Percentiles rank a stretch among this genome's conserved stretches.
Evolutionary conservation across 2,797 vertebrate species (phyloP).

Genomic region (Acanthurus lineatus): DNA sequence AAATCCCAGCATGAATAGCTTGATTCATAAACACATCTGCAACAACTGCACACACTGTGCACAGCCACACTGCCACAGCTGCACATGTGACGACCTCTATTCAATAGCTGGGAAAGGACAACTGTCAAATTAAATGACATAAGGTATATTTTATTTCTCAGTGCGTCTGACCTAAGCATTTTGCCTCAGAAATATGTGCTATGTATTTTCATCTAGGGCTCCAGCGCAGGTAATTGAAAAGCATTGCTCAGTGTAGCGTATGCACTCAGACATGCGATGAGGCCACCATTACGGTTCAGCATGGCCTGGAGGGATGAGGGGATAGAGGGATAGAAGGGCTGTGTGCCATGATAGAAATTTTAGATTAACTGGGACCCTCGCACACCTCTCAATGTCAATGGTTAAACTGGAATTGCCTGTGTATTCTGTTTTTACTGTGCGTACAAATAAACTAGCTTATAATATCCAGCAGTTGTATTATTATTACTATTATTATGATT

Average conservation of each 20-base stretch:
- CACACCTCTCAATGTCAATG: conserved; percentile 75
- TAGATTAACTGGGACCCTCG: conserved; percentile 77
- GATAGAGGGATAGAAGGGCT: conserved; percentile 59
- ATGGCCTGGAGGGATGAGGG: conserved; percentile 79
- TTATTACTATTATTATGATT: not conserved
- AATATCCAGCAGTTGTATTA: not conserved
- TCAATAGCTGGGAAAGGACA: conserved; percentile 81
- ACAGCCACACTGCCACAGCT: conserved; percentile 30
- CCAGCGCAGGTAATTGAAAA: conserved; percentile 86
- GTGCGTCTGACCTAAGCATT: conserved; percentile 83
- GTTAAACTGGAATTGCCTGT: conserved; percentile 62
- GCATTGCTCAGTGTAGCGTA: conserved; percentile 87
- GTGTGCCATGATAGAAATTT: conserved; percentile 78
- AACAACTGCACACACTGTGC: conserved; percentile 32
- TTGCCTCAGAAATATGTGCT: conserved; percentile 80
- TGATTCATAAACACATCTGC: conserved; percentile 53
- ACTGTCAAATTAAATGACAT: conserved; percentile 86
- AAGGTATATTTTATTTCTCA: conserved; percentile 84
- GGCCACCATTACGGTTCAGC: conserved; percentile 81
- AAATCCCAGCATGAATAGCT: conserved; percentile 32
- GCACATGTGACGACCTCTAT: conserved; percentile 74
- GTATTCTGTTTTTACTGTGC: no score
- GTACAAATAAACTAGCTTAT: not conserved
- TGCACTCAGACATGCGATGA: conserved; percentile 84
- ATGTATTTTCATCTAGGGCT: conserved; percentile 75